phyloP scores from a whole-genome alignment of 2,797 vertebrate species.

The Cichlasoma orientale region DNA sequence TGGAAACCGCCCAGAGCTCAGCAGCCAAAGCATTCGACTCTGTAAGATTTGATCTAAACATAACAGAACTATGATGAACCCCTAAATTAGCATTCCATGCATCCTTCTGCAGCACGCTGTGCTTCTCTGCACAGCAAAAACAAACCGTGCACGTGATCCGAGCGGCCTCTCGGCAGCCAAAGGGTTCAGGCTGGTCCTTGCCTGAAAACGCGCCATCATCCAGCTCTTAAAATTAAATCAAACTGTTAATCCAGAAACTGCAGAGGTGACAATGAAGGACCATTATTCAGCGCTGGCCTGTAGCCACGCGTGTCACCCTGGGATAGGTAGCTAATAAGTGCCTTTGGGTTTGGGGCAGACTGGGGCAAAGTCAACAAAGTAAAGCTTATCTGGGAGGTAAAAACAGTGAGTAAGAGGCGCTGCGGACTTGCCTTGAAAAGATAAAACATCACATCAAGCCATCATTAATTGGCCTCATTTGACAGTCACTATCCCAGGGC shows the following conservation, averaged over 20 bases:
- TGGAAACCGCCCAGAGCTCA: too few species aligned
- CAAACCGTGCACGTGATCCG: neutral
- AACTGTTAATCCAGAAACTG: slow-evolving; percentile 46
- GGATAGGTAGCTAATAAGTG: slow-evolving; percentile 67
- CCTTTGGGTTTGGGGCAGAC: slow-evolving; percentile 42
- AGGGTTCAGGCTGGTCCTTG: slow-evolving; percentile 40
- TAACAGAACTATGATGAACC: neutral
- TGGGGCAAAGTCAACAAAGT: slow-evolving; percentile 71
- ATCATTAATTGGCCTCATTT: slow-evolving; percentile 69
- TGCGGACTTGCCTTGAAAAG: slow-evolving; percentile 58
- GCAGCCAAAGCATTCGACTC: neutral
- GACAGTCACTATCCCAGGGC: slow-evolving; percentile 61
- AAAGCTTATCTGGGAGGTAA: slow-evolving; percentile 62
- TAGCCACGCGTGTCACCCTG: slow-evolving; percentile 60
- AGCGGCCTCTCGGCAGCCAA: neutral
- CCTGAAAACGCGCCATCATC: slow-evolving; percentile 46
- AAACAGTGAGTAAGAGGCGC: slow-evolving; percentile 39
- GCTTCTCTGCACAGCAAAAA: neutral
- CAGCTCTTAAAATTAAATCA: slow-evolving; percentile 44
- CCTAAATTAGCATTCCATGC: neutral
- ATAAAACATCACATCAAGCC: slow-evolving; percentile 62
- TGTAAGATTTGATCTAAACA: neutral
- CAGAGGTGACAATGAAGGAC: slow-evolving; percentile 46
- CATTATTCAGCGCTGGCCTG: slow-evolving; percentile 44
- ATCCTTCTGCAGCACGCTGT: neutral